phyloP scores from a whole-genome alignment of 1,140 invertebrate species.

The Halictus rubicundus region DNA sequence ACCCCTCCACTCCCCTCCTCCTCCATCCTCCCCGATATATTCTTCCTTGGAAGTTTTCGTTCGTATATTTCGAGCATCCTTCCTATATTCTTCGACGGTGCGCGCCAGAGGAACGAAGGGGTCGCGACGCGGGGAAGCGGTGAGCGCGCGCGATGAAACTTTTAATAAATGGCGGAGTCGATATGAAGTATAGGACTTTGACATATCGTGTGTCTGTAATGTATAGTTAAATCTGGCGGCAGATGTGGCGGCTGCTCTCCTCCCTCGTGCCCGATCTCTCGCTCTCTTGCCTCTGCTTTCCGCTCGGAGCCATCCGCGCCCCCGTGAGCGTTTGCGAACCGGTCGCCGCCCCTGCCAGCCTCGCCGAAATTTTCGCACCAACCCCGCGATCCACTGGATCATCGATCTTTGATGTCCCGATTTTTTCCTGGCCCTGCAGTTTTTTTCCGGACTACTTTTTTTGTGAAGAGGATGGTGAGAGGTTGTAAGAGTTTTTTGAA shows the following conservation, averaged over 20 bases:
- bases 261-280: slow-evolving; percentile 50
- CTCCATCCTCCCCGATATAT: slow-evolving; percentile 9
- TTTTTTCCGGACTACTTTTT: too few species aligned
- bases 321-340: slow-evolving; percentile 28
- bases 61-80: slow-evolving; percentile 71
- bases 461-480: too few species aligned
- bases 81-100: slow-evolving; percentile 56
- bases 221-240: slow-evolving; percentile 81
- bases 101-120: slow-evolving; percentile 48
- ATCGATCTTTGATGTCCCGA: not conserved
- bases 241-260: slow-evolving; percentile 77
- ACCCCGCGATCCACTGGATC: not conserved
- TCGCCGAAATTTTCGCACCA: too few species aligned
- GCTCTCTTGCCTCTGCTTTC: slow-evolving; percentile 26
- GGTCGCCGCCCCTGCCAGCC: slow-evolving; percentile 41
- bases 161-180: slow-evolving; percentile 82
- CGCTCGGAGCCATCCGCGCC: slow-evolving; percentile 33
- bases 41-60: slow-evolving; percentile 60
- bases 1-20: not conserved
- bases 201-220: slow-evolving; percentile 82
- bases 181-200: slow-evolving; percentile 82
- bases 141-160: slow-evolving; percentile 78
- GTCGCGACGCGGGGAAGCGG: slow-evolving; percentile 57
- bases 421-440: too few species aligned
- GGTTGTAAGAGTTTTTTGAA: too few species aligned